Base-by-base conservation (phyloP, 2,888 invertebrate species). In the Thelaira solivaga region DNA sequence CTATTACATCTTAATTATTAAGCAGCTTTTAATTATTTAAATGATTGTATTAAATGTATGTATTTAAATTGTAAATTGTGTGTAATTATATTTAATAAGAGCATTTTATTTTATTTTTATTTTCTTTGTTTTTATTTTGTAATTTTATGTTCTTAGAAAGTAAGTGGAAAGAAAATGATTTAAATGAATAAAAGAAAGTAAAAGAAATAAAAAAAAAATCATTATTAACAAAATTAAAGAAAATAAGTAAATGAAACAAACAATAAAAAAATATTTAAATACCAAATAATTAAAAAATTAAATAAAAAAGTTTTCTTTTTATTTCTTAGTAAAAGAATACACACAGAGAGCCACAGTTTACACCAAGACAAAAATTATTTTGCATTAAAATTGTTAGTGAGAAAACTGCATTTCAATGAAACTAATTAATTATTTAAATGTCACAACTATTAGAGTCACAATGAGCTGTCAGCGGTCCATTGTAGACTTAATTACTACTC, bases 271-370 rank as follows among this genome's bases (percentile, higher is more conserved):
- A 74, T 78, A 74, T 74, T 74, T 71, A 74, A 78, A 74, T 74
- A 78, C 74, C 69, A 78, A 78, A 78, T 65, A n/a, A n/a, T n/a
- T n/a, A n/a, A n/a, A n/a, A n/a, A n/a, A 78, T 74, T 49, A 61
- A 59, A 73, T 59, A 49, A 57, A 45, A 24, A 29, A 43, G 55
- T 2, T 24, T 47, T 45, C 5, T 45, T 26, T 26, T 26, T 5
- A 26, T 26, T 26, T 26, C 26, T 26, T 26, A 5, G 26, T 26
- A 26, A 26, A 26, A 26, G 26, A 26, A 26, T 26, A 26, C 4
- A 26, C 4, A 26, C 26, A 4, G 26, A 6, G 6, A 26, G 26
- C 4, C 4, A 5, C 6, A 6, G 26, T 26, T 26, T 6, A 26
- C 26, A 26, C 26, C 26, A 26, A 6, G 6, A 6, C 6, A 6